A percentile compares a stretch with the other conserved stretches of the same genome.
These are phyloP conservation scores for Gymnoscopelus braueri DNA, from an alignment of 2,797 vertebrate species.

Conservation along the genomic window DNA sequence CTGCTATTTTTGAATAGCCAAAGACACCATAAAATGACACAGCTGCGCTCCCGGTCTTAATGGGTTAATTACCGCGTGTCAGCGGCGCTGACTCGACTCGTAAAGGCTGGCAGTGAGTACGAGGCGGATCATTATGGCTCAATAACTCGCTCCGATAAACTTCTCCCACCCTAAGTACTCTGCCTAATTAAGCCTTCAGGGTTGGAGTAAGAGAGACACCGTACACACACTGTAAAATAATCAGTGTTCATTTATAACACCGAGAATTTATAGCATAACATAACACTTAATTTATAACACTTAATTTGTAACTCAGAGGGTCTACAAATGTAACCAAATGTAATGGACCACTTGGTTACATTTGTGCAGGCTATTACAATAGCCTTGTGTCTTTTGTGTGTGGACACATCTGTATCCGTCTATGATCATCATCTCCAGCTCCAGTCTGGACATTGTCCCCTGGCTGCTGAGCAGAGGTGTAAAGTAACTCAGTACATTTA, in stretches of 20 bases:
- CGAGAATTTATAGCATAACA: no score
- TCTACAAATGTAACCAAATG: no score
- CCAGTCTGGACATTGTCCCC: no score
- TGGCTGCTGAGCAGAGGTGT: no score
- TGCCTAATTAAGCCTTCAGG: constrained; percentile 69
- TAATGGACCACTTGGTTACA: no score
- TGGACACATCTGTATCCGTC: constrained; percentile 22
- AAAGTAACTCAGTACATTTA: no score
- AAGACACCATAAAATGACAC: no score
- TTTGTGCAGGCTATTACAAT: constrained; percentile 16
- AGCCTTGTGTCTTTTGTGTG: constrained; percentile 27
- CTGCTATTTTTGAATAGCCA: no score
- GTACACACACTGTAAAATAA: not conserved
- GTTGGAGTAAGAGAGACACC: constrained; percentile 47
- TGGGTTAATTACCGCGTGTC: constrained; percentile 58
- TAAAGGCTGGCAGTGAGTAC: constrained; percentile 41
- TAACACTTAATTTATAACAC: no score
- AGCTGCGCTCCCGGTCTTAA: no score
- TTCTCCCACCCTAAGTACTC: constrained; percentile 48
- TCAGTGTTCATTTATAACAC: no score
- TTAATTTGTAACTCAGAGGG: no score
- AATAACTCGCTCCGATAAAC: constrained; percentile 65
- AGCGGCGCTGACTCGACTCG: constrained; percentile 44
- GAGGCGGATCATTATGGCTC: constrained; percentile 56
- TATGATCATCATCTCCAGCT: not conserved